phyloP scores from a whole-genome alignment of 2,888 invertebrate species.

The Pachymerium ferrugineum region DNA sequence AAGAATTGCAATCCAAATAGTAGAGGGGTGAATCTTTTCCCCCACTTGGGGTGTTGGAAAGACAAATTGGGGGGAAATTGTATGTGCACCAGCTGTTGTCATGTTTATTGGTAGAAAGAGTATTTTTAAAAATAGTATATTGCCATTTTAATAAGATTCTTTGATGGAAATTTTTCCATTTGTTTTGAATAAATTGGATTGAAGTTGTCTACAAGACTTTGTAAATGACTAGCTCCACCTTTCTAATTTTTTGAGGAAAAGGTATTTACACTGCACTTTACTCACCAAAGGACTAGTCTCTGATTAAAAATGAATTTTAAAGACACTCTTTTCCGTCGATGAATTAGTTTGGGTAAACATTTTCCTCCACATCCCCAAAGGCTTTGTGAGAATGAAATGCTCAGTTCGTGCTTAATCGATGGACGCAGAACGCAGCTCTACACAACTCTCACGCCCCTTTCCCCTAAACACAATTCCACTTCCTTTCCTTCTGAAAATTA shows the following conservation, averaged over 20 bases:
- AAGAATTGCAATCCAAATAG: too few species aligned
- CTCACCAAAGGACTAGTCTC: too few species aligned
- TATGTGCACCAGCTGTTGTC: background rate
- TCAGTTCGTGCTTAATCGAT: conserved; percentile 1
- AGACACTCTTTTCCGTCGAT: background rate
- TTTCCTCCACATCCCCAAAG: background rate
- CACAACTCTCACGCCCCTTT: background rate
- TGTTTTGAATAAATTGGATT: too few species aligned
- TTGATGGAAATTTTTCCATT: too few species aligned
- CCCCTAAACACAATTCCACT: background rate
- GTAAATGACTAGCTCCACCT: too few species aligned
- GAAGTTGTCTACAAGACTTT: too few species aligned
- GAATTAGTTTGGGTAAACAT: conserved; percentile 21
- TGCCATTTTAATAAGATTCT: too few species aligned
- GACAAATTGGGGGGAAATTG: conserved; percentile 9
- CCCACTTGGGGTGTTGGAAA: background rate
- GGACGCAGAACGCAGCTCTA: background rate
- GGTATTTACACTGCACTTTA: too few species aligned
- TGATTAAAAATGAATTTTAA: conserved; percentile 15
- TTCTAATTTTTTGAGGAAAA: too few species aligned
- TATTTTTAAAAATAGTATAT: background rate
- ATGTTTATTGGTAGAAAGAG: conserved; percentile 4
- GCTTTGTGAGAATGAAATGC: background rate
- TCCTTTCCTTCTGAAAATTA: background rate
- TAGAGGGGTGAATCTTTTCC: background rate